These are phyloP conservation scores for Oppia nitens DNA, from an alignment of 1,140 invertebrate genomes.

Conservation along the genomic window DNA sequence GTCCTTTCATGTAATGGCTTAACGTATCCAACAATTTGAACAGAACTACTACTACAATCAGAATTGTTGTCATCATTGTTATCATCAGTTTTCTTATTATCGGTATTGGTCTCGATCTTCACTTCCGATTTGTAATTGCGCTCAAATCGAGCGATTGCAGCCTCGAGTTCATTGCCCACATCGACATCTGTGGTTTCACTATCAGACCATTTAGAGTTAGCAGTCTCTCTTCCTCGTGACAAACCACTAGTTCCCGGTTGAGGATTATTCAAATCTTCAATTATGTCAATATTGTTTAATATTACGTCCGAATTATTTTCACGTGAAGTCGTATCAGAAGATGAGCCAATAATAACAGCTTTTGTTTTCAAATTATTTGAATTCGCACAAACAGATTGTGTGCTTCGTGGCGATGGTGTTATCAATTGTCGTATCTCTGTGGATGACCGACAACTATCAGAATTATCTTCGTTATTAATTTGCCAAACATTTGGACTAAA, in stretches of 20 bases:
- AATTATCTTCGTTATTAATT: background rate
- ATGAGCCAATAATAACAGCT: background rate
- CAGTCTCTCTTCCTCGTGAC: background rate
- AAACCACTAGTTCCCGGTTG: conserved; percentile 8
- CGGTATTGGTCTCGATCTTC: conserved; percentile 2
- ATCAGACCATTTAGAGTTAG: background rate
- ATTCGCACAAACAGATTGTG: background rate
- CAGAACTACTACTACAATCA: conserved; percentile 2
- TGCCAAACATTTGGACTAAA: background rate
- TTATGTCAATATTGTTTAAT: background rate
- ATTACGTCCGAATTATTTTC: background rate
- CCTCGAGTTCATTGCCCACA: background rate
- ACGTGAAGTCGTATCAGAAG: background rate
- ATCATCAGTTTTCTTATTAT: conserved; percentile 13
- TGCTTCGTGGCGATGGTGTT: background rate
- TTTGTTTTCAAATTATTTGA: background rate
- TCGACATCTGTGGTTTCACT: background rate
- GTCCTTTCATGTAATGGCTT: conserved; percentile 36
- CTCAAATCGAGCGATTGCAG: background rate
- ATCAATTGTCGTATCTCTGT: background rate
- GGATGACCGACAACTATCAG: background rate
- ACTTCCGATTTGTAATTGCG: background rate
- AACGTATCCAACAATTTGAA: conserved; percentile 32
- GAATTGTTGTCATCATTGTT: conserved; percentile 10
- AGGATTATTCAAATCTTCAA: conserved; percentile 12